A percentile compares a stretch with the other conserved stretches of the same genome.
Evolutionary conservation across 2,797 vertebrate genomes (phyloP).

Genomic region (Pantherophis vulpinus): DNA sequence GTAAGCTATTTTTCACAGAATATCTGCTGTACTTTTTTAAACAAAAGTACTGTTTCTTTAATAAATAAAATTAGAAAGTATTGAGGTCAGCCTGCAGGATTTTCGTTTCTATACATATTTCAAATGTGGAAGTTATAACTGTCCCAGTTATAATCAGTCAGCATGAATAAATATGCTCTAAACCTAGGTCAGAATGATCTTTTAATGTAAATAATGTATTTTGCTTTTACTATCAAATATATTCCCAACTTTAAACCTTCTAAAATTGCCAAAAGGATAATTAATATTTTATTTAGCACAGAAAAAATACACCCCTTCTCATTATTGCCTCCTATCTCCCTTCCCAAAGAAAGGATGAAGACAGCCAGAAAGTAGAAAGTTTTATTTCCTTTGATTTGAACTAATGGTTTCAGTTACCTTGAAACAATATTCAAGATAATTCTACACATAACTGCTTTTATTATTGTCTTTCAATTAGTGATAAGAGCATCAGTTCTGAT

Average conservation of each 20-base stretch:
- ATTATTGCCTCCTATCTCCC: background rate
- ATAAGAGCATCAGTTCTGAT: background rate
- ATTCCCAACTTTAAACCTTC: background rate
- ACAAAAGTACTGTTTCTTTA: background rate
- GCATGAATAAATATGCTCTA: background rate
- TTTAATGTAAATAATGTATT: background rate
- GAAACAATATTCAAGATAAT: background rate
- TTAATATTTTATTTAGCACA: conserved; percentile 2
- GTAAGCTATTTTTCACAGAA: background rate
- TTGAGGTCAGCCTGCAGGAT: background rate
- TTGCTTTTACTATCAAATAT: background rate
- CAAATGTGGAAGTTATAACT: background rate
- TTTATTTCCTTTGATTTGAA: background rate
- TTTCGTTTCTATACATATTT: background rate
- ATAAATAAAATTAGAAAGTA: background rate
- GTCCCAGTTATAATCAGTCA: background rate
- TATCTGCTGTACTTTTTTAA: background rate
- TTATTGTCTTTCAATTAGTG: background rate
- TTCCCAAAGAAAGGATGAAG: background rate
- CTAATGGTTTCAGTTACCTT: background rate
- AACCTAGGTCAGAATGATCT: background rate
- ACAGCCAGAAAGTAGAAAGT: background rate
- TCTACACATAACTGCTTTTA: background rate
- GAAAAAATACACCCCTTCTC: background rate
- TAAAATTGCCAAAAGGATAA: background rate